A percentile compares a stretch with the other conserved stretches of the same genome.
phyloP scores from a whole-genome alignment of 2,797 vertebrate genomes.

The Gallirallus australis region DNA sequence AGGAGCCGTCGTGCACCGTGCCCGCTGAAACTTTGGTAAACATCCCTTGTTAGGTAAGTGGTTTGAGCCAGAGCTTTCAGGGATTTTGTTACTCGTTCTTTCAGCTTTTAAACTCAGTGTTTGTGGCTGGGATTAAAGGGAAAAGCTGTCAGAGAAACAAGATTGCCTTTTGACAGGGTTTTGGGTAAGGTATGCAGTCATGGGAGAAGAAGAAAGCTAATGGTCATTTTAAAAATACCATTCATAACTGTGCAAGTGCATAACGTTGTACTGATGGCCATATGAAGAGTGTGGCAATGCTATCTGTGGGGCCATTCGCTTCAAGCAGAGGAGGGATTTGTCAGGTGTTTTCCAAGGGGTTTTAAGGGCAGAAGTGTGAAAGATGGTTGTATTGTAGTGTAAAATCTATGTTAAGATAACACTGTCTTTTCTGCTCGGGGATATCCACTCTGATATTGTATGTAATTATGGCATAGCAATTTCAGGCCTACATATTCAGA shows the following conservation, averaged over 20 bases:
- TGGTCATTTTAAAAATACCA: not conserved
- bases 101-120: not conserved
- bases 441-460: not conserved
- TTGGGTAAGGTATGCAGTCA: not conserved
- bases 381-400: not conserved
- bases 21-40: not conserved
- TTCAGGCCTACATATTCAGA: not conserved
- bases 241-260: fast-evolving
- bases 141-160: not conserved
- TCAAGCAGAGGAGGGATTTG: not conserved
- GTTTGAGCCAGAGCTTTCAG: not conserved
- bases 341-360: not conserved
- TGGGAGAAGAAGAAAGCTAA: not conserved
- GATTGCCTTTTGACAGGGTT: fast-evolving
- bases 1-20: not conserved
- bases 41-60: fast-evolving
- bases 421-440: not conserved
- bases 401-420: not conserved
- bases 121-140: not conserved
- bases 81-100: fast-evolving
- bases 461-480: not conserved
- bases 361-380: not conserved
- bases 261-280: fast-evolving
- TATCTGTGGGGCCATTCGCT: not conserved
- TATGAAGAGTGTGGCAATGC: fast-evolving